Evolutionary conservation across 2,797 vertebrate species (phyloP).

Genomic region (Arctocebus calabarensis): DNA sequence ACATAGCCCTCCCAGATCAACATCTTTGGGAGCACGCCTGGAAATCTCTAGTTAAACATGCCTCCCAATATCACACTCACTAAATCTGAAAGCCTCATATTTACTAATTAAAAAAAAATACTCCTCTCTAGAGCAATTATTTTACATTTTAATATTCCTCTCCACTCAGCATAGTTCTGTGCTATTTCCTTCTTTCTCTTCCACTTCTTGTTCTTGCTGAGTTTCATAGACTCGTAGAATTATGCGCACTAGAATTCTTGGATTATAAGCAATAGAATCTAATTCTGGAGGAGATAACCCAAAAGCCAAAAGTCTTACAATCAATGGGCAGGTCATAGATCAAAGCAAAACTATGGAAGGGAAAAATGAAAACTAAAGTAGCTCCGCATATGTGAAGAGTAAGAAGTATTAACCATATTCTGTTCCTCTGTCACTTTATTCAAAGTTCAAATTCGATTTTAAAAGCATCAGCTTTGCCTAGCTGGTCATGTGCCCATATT

Average conservation of each 20-base stretch:
- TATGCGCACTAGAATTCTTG: neutral
- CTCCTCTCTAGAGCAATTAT: neutral
- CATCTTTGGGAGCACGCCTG: neutral
- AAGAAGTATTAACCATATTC: neutral
- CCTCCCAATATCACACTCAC: neutral
- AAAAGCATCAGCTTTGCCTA: neutral
- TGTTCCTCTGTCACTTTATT: neutral
- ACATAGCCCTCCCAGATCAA: neutral
- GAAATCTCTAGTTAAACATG: neutral
- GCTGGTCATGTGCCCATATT: neutral
- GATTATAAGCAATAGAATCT: neutral
- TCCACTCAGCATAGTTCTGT: neutral
- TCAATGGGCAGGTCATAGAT: neutral
- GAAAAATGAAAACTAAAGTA: neutral
- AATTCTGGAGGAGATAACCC: constrained; percentile 24
- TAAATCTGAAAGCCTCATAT: neutral
- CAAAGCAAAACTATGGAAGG: neutral
- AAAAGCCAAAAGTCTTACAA: neutral
- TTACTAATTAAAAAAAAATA: neutral
- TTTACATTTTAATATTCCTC: neutral
- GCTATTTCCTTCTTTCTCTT: neutral
- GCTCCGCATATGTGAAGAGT: neutral
- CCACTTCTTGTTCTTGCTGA: neutral
- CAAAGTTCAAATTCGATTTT: constrained; percentile 28
- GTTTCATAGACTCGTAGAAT: neutral